These are phyloP conservation scores for Ips nitidus DNA, from an alignment of 1,140 invertebrate genomes.

Conservation along the genomic window DNA sequence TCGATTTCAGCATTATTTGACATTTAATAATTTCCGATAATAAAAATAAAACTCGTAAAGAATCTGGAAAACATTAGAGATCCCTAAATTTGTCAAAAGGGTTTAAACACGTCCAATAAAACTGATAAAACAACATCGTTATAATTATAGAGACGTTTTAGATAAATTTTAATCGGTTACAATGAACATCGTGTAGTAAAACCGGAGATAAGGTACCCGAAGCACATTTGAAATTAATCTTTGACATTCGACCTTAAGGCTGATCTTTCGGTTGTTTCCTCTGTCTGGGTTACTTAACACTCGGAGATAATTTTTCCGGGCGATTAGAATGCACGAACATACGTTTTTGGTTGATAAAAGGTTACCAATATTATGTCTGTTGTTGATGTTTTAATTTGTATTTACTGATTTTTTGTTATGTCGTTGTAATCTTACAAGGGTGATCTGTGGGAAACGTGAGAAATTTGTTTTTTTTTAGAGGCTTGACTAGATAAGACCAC, in stretches of 20 bases:
- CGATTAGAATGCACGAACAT: too few relatives aligned
- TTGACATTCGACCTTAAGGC: conserved; percentile 3
- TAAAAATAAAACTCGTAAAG: background rate
- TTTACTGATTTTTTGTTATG: too few relatives aligned
- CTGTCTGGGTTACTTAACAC: conserved; percentile 4
- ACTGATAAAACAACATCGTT: background rate
- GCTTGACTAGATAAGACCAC: too few relatives aligned
- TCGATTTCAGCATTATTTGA: background rate
- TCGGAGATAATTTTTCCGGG: background rate
- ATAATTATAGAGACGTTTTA: conserved; percentile 7
- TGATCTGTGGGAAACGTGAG: too few relatives aligned
- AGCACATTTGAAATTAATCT: background rate
- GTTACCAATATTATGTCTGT: too few relatives aligned
- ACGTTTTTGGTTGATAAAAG: too few relatives aligned
- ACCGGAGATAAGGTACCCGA: background rate
- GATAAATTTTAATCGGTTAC: background rate
- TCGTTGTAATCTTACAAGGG: too few relatives aligned
- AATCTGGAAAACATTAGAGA: background rate
- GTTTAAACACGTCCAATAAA: background rate
- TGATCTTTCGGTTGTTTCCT: conserved; percentile 2
- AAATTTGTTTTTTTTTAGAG: too few relatives aligned
- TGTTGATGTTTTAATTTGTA: too few relatives aligned
- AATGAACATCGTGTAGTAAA: conserved; percentile 11
- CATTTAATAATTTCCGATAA: conserved; percentile 1
- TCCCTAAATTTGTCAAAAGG: conserved; percentile 11